phyloP scores from a whole-genome alignment of 2,797 vertebrate genomes.

The Gymnocypris eckloni region DNA sequence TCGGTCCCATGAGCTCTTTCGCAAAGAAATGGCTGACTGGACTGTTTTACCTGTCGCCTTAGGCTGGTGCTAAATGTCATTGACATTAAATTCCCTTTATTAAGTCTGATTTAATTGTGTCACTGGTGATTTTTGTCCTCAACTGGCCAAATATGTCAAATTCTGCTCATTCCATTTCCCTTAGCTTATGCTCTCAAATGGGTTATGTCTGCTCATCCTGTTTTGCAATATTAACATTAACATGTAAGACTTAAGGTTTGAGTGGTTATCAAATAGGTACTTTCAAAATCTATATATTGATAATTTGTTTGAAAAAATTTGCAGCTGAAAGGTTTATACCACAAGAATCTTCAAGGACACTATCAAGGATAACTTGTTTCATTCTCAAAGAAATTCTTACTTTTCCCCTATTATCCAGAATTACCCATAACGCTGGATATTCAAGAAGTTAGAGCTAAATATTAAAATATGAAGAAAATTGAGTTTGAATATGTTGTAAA shows the following conservation, averaged over 20 bases:
- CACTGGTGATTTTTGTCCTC: constrained; percentile 70
- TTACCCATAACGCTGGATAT: background rate
- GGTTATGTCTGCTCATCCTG: constrained; percentile 43
- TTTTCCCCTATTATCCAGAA: constrained; percentile 12
- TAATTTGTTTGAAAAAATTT: constrained; percentile 71
- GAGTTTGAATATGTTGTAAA: constrained; percentile 14
- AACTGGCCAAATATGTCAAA: constrained; percentile 63
- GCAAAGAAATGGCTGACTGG: constrained; percentile 93
- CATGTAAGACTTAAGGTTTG: constrained; percentile 69
- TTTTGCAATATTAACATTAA: constrained; percentile 71
- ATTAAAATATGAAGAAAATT: background rate
- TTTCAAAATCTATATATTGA: constrained; percentile 65
- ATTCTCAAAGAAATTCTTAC: background rate
- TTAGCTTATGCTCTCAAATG: constrained; percentile 58
- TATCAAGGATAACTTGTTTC: constrained; percentile 9
- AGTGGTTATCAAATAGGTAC: constrained; percentile 47
- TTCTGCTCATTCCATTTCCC: constrained; percentile 56
- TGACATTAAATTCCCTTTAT: constrained; percentile 83
- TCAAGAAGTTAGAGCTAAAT: background rate
- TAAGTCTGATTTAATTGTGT: constrained; percentile 75
- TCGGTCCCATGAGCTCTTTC: constrained; percentile 62
- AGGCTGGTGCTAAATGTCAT: constrained; percentile 95
- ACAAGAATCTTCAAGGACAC: background rate
- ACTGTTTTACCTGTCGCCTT: constrained; percentile 91
- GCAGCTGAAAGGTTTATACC: constrained; percentile 30